Percentiles rank a stretch among this genome's conserved stretches.
Conservation (phyloP, 2,113 vertebrate species). For the Nyctibius bracteatus region DNA sequence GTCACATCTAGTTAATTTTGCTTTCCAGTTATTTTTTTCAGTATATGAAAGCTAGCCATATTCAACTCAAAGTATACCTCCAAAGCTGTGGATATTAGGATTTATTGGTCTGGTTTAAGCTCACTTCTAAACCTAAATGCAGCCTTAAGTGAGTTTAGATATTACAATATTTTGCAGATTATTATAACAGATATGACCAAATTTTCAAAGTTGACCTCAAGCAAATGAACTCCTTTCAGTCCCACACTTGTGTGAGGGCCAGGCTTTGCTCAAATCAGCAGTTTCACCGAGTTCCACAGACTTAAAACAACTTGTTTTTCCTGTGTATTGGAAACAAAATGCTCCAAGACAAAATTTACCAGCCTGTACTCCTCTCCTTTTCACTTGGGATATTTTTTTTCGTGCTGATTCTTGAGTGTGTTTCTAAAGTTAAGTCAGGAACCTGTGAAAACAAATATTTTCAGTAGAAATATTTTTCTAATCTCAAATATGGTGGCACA, state of each 20-base stretch:
- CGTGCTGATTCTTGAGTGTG: neutral
- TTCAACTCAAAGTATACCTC: neutral
- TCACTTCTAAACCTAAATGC: neutral
- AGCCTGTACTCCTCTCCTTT: neutral
- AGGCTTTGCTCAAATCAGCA: neutral
- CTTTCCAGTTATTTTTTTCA: neutral
- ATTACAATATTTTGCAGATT: neutral
- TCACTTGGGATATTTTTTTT: neutral
- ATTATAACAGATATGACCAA: neutral
- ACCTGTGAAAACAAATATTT: conserved; percentile 22
- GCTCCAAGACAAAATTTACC: conserved; percentile 9
- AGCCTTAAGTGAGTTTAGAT: neutral
- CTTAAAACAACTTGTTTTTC: neutral
- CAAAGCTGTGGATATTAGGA: neutral
- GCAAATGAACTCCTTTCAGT: neutral
- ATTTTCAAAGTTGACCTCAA: neutral
- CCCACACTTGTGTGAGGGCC: neutral
- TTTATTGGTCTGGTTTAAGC: neutral
- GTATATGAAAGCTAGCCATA: neutral
- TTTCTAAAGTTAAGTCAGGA: conserved; percentile 5
- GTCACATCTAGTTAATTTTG: neutral
- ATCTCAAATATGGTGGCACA: neutral
- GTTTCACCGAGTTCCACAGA: neutral
- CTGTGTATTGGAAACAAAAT: neutral
- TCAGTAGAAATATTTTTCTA: neutral